Base-by-base conservation (phyloP, 2,888 invertebrate species). In the Caenorhabditis imperialis region DNA sequence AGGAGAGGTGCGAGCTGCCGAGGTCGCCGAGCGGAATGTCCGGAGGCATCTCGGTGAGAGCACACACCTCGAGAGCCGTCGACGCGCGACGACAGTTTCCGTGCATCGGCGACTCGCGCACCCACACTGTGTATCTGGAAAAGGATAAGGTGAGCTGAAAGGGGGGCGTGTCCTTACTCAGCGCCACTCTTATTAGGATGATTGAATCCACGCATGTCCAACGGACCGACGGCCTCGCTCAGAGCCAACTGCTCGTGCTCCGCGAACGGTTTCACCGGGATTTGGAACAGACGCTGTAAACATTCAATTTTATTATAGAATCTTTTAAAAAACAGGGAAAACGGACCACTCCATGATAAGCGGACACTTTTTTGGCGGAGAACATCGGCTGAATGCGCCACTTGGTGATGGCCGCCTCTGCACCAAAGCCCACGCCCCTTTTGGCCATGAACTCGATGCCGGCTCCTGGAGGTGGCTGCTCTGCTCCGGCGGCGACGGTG, bases 261-360 rank as follows among this genome's bases (percentile, higher is more conserved):
- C 2, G 3, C 3, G 20, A 44, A 12, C 6, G 25, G 14, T 7
- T 27, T 48, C 8, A 67, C 14, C 7, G 7, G 10, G 1, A 57
- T 27, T 67, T 67, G 57, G 67, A 67, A 67, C 1, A 57, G 4
- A 8, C 25, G 25, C 65, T 67, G 44, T 25, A 65, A 54, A 51
- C 23, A 22, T 8, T 40, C 5, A n/a, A n/a, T n/a, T n/a, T n/a
- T n/a, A n/a, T n/a, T n/a, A 30, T 30, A 30, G 30, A 30, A 30
- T 30, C 30, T 10, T 6, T 30, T 30, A 30, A 30, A 30, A 7
- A 30, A 30, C 6, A 30, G 10, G 10, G 10, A 30, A 33, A 51
- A 35, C 54, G 22, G 10, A 65, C 65, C 20, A 33, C 20, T 1
- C 22, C 65, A 3, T 18, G 25, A 1, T 22, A 8, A 1, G n/a